Base-by-base conservation (phyloP, 2,113 vertebrate species). In the Scartelaos histophorus region DNA sequence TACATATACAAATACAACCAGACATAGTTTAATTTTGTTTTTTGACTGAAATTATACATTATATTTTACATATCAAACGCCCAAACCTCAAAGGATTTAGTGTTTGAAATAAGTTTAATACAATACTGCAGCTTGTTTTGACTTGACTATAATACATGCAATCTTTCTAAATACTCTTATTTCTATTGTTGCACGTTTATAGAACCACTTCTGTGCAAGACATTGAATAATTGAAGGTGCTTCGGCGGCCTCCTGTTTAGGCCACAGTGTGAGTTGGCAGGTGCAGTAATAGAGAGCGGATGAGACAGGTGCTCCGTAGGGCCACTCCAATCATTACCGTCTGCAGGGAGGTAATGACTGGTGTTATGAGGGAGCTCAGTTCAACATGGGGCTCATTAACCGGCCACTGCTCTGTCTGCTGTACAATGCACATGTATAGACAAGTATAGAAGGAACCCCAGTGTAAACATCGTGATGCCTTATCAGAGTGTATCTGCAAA, bases 321-420 rank as follows among this genome's bases (percentile, higher is more conserved):
- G 65, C 2, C 64, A 71, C 75, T 38, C 38, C 67, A 66, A 64
- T 87, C 85, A 88, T 85, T 86, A 86, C 66, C 70, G 81, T 75
- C 85, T 71, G 29, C 78, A 46, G 64, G 81, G 77, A 82, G 85
- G 74, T 87, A 91, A 90, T 85, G 79, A 89, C 47, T 72, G 74
- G 81, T 79, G 76, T 84, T 82, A 89, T 11, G 79, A 88, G 53
- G 70, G 71, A 84, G 79, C 75, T 80, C 85, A 11, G 15, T 67
- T 70, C 79, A 78, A 72, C 79, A 67, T 29, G 77, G 83, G 83
- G 81, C 85, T 85, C 74, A 84, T 91, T 88, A 89, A 34, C 66
- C 2, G 49, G 65, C 56, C 56, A 78, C 70, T 73, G 60, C 75
- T 35, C 72, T 64, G 76, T 78, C 76, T 54, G 67, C 46, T 22